phyloP scores from a whole-genome alignment of 2,888 invertebrate genomes.

The Brachypalpus laphriformis region DNA sequence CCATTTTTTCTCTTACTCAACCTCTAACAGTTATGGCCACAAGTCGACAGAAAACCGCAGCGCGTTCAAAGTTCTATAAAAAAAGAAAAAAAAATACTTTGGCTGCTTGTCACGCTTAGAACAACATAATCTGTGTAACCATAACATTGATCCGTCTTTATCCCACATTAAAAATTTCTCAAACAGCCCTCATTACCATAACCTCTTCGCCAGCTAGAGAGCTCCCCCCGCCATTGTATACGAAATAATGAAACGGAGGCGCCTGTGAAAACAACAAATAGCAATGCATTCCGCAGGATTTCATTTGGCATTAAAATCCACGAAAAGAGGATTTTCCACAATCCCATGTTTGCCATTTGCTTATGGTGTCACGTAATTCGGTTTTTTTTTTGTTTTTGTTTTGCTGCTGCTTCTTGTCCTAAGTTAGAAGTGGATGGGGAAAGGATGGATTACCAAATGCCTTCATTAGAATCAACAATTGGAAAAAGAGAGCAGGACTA shows the following conservation, averaged over 20 bases:
- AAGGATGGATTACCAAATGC: constrained; percentile 41
- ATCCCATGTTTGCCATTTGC: constrained; percentile 53
- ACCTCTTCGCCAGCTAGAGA: not conserved
- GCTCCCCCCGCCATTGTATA: constrained; percentile 12
- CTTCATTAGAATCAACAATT: constrained; percentile 70
- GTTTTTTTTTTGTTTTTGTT: constrained; percentile 4
- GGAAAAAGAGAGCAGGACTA: not conserved
- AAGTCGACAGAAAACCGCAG: not conserved
- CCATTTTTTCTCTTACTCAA: constrained; percentile 32
- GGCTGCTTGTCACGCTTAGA: constrained; percentile 68
- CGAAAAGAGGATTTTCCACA: constrained; percentile 53
- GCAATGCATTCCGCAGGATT: constrained; percentile 63
- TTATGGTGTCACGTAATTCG: constrained; percentile 64
- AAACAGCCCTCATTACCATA: constrained; percentile 34
- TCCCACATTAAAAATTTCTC: constrained; percentile 44
- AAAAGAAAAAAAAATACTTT: constrained; percentile 37
- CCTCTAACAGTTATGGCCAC: not conserved
- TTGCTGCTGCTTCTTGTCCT: not conserved
- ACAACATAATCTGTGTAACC: constrained; percentile 68
- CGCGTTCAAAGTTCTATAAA: constrained; percentile 10
- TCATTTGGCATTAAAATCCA: constrained; percentile 51
- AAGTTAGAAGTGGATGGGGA: not conserved
- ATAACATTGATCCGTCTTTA: constrained; percentile 64
- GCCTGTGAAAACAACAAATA: constrained; percentile 37
- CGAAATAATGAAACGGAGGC: constrained; percentile 26